Evolutionary conservation across 2,888 invertebrate genomes (phyloP).

Genomic region (Macrophya annulata): DNA sequence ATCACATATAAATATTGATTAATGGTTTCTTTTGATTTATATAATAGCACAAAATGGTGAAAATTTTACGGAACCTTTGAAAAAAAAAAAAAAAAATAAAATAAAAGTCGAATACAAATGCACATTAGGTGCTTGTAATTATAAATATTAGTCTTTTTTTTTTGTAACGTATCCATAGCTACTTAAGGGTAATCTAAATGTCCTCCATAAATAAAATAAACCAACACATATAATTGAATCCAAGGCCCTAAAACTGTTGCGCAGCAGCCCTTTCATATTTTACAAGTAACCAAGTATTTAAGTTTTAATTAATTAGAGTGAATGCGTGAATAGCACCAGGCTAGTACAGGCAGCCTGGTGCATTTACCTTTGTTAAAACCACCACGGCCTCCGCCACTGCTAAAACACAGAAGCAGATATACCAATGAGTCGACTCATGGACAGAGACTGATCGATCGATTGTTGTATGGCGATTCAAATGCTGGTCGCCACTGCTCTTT

Average conservation of each 20-base stretch:
- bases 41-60: not conserved
- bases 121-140: not conserved
- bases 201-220: slow-evolving; percentile 2
- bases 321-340: slow-evolving; percentile 88
- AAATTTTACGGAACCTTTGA: not conserved
- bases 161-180: slow-evolving; percentile 6
- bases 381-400: slow-evolving; percentile 97
- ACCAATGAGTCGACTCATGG: slow-evolving; percentile 87
- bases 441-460: slow-evolving; percentile 79
- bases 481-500: slow-evolving; percentile 81
- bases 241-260: slow-evolving; percentile 62
- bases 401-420: slow-evolving; percentile 92
- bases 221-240: slow-evolving; percentile 22
- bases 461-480: slow-evolving; percentile 82
- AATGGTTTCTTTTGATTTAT: not conserved
- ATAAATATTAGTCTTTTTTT: not conserved
- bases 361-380: slow-evolving; percentile 98
- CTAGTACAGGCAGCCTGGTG: slow-evolving; percentile 87
- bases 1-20: slow-evolving; percentile 10
- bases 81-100: not conserved
- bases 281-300: slow-evolving; percentile 77
- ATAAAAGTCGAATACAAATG: not conserved
- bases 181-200: slow-evolving; percentile 2
- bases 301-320: slow-evolving; percentile 78
- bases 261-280: slow-evolving; percentile 79